Evolutionary conservation across 2,797 vertebrate species (phyloP).

Genomic region (Cetoscarus ocellatus): DNA sequence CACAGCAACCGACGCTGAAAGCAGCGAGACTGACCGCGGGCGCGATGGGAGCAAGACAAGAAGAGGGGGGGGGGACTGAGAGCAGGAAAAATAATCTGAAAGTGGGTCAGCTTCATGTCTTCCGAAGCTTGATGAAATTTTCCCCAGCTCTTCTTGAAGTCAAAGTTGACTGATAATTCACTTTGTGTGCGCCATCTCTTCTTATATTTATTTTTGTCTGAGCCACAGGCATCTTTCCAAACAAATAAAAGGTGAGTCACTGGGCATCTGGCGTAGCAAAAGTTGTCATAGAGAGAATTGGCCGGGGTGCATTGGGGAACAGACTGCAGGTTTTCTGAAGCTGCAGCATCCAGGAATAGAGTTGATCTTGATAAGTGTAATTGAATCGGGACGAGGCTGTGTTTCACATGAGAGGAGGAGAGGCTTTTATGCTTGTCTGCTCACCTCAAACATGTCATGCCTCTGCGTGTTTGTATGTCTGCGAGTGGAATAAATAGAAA

Average conservation of each 20-base stretch:
- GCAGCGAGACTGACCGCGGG: slow-evolving; percentile 69
- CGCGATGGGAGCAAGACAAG: slow-evolving; percentile 50
- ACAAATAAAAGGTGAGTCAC: slow-evolving; percentile 66
- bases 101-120: slow-evolving; percentile 73
- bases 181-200: slow-evolving; percentile 40
- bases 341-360: slow-evolving; percentile 50
- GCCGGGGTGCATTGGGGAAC: slow-evolving; percentile 20
- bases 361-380: slow-evolving; percentile 55
- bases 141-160: slow-evolving; percentile 52
- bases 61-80: slow-evolving; percentile 35
- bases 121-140: slow-evolving; percentile 66
- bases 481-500: slow-evolving; percentile 25
- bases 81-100: slow-evolving; percentile 50
- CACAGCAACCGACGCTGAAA: slow-evolving; percentile 35
- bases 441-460: slow-evolving; percentile 40
- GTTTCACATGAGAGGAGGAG: slow-evolving; percentile 31
- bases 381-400: slow-evolving; percentile 44
- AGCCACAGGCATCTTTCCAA: slow-evolving; percentile 46
- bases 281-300: slow-evolving; percentile 43
- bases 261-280: slow-evolving; percentile 46
- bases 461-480: slow-evolving; percentile 32
- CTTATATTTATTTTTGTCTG: slow-evolving; percentile 52
- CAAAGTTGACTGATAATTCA: slow-evolving; percentile 64
- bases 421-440: slow-evolving; percentile 29
- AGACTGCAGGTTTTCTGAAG: slow-evolving; percentile 51